Evolutionary conservation across 2,888 invertebrate genomes (phyloP).

Genomic region (Rotaria macrura): DNA sequence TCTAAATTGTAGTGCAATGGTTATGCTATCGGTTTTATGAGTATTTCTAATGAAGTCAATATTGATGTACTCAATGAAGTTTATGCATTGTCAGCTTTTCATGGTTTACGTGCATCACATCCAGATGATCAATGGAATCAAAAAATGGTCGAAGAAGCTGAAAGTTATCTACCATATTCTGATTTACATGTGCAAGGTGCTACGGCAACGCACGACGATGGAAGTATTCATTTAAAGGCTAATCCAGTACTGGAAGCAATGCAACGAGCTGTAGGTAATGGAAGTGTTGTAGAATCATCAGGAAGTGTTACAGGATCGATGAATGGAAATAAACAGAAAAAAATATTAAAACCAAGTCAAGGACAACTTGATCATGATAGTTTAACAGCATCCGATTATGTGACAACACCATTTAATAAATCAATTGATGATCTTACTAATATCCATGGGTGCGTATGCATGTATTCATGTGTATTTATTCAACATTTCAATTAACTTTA

Average conservation of each 20-base stretch:
- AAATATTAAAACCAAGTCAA: not conserved
- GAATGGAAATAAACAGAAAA: not conserved
- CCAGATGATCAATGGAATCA: conserved; percentile 36
- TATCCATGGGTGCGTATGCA: not conserved
- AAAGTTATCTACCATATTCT: not conserved
- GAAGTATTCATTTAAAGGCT: not conserved
- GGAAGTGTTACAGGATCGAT: not conserved
- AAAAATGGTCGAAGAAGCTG: not conserved
- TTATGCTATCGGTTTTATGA: conserved; percentile 49
- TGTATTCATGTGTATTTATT: too few relatives aligned
- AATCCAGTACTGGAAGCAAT: not conserved
- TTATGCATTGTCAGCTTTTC: conserved; percentile 47
- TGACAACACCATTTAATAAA: not conserved
- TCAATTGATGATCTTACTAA: not conserved
- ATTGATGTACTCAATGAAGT: conserved; percentile 45
- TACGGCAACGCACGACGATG: not conserved
- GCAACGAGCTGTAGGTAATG: not conserved
- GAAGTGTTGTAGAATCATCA: not conserved
- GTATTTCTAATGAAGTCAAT: conserved; percentile 46
- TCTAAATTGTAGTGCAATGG: conserved; percentile 44
- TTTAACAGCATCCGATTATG: not conserved
- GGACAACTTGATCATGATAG: not conserved
- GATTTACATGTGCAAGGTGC: not conserved
- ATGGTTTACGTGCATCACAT: conserved; percentile 45
- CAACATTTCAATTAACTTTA: too few relatives aligned